These are phyloP conservation scores for Falco naumanni DNA, from an alignment of 2,797 vertebrate genomes.

Conservation along the genomic window DNA sequence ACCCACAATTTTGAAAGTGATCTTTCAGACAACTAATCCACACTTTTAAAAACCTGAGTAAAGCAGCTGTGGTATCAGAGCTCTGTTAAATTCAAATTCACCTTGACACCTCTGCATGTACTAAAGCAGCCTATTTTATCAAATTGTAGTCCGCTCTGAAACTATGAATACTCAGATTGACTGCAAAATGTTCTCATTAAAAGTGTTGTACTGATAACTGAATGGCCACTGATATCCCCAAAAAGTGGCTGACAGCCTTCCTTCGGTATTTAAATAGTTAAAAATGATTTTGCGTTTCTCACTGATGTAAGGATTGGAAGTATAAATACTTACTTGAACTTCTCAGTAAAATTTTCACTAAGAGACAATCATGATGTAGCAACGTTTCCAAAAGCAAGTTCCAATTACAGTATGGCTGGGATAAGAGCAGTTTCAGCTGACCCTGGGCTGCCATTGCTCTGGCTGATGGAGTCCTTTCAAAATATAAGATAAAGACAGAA, in stretches of 20 bases:
- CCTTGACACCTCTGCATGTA: not conserved
- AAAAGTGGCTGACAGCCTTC: not conserved
- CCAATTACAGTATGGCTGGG: constrained; percentile 87
- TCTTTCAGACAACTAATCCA: not conserved
- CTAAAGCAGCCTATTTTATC: not conserved
- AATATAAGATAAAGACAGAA: constrained; percentile 79
- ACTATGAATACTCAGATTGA: not conserved
- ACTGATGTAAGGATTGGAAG: not conserved
- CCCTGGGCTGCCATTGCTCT: constrained; percentile 80
- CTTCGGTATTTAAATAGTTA: not conserved
- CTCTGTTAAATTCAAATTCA: not conserved
- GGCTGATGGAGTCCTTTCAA: constrained; percentile 84
- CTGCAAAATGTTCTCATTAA: not conserved
- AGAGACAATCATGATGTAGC: constrained; percentile 85
- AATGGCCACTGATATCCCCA: not conserved
- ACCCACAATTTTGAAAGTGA: not conserved
- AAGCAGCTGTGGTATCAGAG: not conserved
- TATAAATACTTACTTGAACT: constrained; percentile 85
- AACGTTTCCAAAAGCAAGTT: constrained; percentile 87
- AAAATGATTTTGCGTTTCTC: constrained; percentile 2
- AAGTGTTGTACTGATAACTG: not conserved
- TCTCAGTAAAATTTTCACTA: constrained; percentile 87
- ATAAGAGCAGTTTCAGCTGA: constrained; percentile 90
- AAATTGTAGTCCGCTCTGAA: not conserved
- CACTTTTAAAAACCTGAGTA: not conserved